Evolutionary conservation across 2,888 invertebrate genomes (phyloP).

Genomic region (Teleiodes luculella): DNA sequence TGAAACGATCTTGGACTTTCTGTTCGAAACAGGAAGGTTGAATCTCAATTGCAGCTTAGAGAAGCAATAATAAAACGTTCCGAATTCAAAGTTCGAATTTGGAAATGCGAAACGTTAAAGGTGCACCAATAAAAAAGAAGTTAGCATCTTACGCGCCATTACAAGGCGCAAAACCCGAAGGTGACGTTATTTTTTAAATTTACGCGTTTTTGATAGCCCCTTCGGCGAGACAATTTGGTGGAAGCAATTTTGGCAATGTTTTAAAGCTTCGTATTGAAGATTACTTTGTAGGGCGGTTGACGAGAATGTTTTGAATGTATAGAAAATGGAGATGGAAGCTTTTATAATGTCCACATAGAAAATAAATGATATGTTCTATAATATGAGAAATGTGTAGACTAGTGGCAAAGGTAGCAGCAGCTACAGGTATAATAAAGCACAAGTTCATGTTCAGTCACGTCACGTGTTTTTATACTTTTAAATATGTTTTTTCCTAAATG

Average conservation of each 20-base stretch:
- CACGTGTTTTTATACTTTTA: no score
- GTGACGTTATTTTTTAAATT: constrained; percentile 43
- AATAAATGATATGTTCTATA: no score
- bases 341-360: no score
- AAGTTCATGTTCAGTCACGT: no score
- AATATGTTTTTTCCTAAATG: no score
- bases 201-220: constrained; percentile 22
- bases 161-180: constrained; percentile 56
- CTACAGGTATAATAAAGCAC: no score
- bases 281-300: neutral
- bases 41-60: neutral
- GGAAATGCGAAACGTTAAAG: constrained; percentile 68
- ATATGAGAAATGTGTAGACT: no score
- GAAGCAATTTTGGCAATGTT: constrained; percentile 8
- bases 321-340: no score
- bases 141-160: constrained; percentile 55
- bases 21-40: neutral
- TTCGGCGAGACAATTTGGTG: constrained; percentile 14
- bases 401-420: no score
- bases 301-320: neutral
- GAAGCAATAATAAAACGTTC: constrained; percentile 61
- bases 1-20: constrained; percentile 29
- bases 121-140: constrained; percentile 75
- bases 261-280: constrained; percentile 1
- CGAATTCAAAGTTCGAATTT: constrained; percentile 61